phyloP scores from a whole-genome alignment of 2,888 invertebrate species.

The Stramonita haemastoma region DNA sequence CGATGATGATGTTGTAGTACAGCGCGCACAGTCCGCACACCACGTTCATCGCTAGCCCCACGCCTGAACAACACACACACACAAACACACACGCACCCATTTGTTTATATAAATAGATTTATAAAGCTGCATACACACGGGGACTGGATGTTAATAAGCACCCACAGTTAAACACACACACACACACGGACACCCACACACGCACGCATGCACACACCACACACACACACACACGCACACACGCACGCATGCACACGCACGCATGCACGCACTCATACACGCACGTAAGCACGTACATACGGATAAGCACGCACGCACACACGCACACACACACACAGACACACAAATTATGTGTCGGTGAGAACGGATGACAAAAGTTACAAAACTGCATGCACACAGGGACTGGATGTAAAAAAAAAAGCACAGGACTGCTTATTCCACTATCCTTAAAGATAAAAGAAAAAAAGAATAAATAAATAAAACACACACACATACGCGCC shows the following conservation, averaged over 20 bases:
- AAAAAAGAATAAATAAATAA: no score
- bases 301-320: no score
- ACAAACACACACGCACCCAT: background rate
- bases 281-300: no score
- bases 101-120: background rate
- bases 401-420: no score
- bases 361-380: no score
- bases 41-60: constrained; percentile 79
- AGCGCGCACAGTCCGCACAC: constrained; percentile 94
- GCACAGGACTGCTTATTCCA: no score
- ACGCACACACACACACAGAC: constrained; percentile 8
- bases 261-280: background rate
- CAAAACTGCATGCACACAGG: no score
- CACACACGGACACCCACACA: background rate
- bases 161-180: background rate
- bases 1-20: constrained; percentile 97
- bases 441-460: no score
- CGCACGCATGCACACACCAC: no score
- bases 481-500: no score
- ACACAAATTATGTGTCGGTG: background rate
- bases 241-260: background rate
- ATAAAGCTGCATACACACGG: no score
- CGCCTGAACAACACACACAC: constrained; percentile 74
- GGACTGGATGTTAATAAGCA: background rate
- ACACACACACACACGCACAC: background rate